phyloP scores from a whole-genome alignment of 2,888 invertebrate species.

The Philereme vetulata region DNA sequence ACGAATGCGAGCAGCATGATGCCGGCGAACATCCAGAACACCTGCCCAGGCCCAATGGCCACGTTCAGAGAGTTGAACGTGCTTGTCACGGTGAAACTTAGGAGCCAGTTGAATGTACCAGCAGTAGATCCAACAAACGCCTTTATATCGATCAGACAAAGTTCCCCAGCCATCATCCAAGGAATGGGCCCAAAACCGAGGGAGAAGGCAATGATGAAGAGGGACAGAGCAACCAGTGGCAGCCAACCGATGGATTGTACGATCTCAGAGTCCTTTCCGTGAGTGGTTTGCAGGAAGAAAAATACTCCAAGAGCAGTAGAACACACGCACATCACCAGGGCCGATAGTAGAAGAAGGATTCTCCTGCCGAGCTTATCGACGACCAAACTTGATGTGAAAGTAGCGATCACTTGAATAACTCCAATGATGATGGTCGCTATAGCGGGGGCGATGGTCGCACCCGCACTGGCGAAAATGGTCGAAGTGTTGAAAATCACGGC shows the following conservation, averaged over 20 bases:
- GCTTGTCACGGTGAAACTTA: slow-evolving; percentile 91
- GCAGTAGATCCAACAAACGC: slow-evolving; percentile 90
- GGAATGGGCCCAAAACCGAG: slow-evolving; percentile 95
- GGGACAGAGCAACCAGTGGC: slow-evolving; percentile 88
- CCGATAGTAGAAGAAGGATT: slow-evolving; percentile 88
- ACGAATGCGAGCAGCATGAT: slow-evolving; percentile 86
- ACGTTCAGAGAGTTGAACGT: slow-evolving; percentile 85
- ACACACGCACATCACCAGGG: slow-evolving; percentile 87
- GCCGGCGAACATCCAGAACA: slow-evolving; percentile 90
- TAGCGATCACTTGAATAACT: slow-evolving; percentile 90
- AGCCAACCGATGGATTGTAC: slow-evolving; percentile 87
- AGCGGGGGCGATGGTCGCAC: slow-evolving; percentile 81
- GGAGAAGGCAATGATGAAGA: slow-evolving; percentile 92
- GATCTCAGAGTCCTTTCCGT: slow-evolving; percentile 56
- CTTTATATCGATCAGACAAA: slow-evolving; percentile 91
- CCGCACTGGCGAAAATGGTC: slow-evolving; percentile 88
- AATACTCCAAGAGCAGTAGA: slow-evolving; percentile 88
- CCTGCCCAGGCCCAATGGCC: slow-evolving; percentile 84
- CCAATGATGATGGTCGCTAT: slow-evolving; percentile 91
- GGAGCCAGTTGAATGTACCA: slow-evolving; percentile 91
- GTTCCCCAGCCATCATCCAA: slow-evolving; percentile 92
- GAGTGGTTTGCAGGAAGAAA: slow-evolving; percentile 81
- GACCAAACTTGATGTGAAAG: slow-evolving; percentile 88
- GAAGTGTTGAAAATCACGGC: slow-evolving; percentile 92
- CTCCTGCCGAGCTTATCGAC: slow-evolving; percentile 93